Percentiles rank a stretch among this genome's conserved stretches.
Conservation (phyloP, 2,113 vertebrate genomes). For the Cercopithecus mona region DNA sequence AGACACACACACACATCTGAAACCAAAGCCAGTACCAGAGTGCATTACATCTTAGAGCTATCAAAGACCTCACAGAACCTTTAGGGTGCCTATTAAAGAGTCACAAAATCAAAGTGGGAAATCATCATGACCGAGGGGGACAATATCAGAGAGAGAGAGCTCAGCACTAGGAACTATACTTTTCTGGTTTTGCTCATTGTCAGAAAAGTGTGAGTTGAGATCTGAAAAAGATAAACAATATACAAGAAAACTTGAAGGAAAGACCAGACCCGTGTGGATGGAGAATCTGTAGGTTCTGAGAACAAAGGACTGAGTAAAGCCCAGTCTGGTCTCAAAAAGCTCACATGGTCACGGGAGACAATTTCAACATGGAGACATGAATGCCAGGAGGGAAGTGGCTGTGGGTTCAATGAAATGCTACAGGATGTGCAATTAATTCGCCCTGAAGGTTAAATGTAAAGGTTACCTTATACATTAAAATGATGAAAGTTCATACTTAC, state of each 20-base stretch:
- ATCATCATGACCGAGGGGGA: background rate
- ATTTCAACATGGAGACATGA: accelerated
- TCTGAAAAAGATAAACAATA: conserved; percentile 1
- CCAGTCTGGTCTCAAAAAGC: background rate
- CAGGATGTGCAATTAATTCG: background rate
- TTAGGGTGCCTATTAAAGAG: background rate
- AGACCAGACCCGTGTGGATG: background rate
- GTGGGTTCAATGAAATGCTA: too few relatives aligned
- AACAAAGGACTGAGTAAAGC: background rate
- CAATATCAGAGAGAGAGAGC: background rate
- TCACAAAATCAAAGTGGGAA: background rate
- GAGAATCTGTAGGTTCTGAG: background rate
- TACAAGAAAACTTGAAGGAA: background rate
- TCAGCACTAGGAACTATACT: background rate
- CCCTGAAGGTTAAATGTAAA: background rate
- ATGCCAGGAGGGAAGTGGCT: accelerated
- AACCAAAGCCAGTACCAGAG: background rate
- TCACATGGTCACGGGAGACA: accelerated
- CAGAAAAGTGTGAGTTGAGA: background rate
- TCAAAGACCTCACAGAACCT: background rate
- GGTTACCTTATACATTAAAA: background rate
- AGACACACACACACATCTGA: background rate
- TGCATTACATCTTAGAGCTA: background rate
- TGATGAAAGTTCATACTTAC: background rate
- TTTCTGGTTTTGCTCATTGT: background rate